These are phyloP conservation scores for Echinometra lucunter DNA, from an alignment of 53 echinoderm and acorn worm genomes.

Conservation along the genomic window DNA sequence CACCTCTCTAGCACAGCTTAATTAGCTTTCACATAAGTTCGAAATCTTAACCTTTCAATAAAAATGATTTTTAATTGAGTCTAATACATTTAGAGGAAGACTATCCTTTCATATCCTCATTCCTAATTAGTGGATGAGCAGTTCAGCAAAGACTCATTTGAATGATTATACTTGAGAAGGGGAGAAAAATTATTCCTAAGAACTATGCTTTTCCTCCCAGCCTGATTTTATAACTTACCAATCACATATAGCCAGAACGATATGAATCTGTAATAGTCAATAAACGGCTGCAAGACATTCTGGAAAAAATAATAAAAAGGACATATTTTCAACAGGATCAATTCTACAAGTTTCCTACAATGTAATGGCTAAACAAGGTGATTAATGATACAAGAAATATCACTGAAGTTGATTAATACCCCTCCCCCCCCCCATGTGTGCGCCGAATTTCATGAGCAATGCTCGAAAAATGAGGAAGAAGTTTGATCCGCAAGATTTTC, in stretches of 20 bases:
- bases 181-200: neutral
- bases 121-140: neutral
- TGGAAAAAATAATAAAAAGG: conserved; percentile 42
- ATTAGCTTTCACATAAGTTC: neutral
- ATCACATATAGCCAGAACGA: conserved; percentile 95
- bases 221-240: conserved; percentile 77
- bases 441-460: too few relatives aligned
- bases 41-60: neutral
- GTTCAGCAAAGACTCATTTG: neutral
- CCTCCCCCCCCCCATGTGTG: too few relatives aligned
- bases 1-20: neutral
- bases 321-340: too few relatives aligned
- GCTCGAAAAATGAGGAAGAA: too few relatives aligned
- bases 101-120: neutral
- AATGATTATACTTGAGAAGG: neutral
- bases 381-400: too few relatives aligned
- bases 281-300: conserved; percentile 92
- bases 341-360: too few relatives aligned
- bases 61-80: neutral
- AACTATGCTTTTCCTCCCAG: too few relatives aligned
- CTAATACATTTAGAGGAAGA: too few relatives aligned
- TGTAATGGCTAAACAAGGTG: too few relatives aligned
- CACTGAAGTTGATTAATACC: too few relatives aligned
- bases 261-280: conserved; percentile 94
- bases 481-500: too few relatives aligned